These are phyloP conservation scores for Tinamus guttatus DNA, from an alignment of 2,113 vertebrate species.

Conservation along the genomic window DNA sequence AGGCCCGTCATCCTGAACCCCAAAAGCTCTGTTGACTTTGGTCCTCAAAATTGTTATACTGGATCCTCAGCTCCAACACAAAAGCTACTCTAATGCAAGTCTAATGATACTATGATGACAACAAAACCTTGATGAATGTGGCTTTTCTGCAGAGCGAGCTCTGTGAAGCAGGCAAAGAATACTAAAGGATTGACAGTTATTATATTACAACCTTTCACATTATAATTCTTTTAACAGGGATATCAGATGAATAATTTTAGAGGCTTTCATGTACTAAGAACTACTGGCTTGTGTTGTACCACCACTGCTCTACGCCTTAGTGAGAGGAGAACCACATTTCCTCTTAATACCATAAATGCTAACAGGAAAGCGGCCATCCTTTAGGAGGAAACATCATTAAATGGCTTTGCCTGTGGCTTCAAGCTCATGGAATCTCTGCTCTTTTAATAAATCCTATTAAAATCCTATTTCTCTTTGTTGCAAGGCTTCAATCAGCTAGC, in stretches of 20 bases:
- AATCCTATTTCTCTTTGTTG: background rate
- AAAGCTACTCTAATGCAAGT: background rate
- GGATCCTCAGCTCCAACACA: background rate
- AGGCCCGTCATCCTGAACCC: background rate
- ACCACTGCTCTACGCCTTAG: background rate
- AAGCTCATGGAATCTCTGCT: background rate
- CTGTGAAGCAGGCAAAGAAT: background rate
- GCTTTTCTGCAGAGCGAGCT: background rate
- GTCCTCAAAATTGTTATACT: background rate
- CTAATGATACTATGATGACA: background rate
- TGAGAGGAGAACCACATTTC: background rate
- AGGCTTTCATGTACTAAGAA: background rate
- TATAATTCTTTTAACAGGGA: background rate
- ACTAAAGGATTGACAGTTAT: background rate
- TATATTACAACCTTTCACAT: background rate
- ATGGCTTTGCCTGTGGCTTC: fast-evolving
- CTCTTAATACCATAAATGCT: background rate
- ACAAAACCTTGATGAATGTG: background rate
- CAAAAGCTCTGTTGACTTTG: background rate
- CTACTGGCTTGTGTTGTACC: background rate
- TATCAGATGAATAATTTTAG: background rate
- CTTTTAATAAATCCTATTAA: background rate
- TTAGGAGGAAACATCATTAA: background rate
- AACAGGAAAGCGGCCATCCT: background rate
- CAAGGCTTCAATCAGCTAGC: background rate